Evolutionary conservation across 2,888 invertebrate species (phyloP).

Genomic region (Tetranychus piercei): DNA sequence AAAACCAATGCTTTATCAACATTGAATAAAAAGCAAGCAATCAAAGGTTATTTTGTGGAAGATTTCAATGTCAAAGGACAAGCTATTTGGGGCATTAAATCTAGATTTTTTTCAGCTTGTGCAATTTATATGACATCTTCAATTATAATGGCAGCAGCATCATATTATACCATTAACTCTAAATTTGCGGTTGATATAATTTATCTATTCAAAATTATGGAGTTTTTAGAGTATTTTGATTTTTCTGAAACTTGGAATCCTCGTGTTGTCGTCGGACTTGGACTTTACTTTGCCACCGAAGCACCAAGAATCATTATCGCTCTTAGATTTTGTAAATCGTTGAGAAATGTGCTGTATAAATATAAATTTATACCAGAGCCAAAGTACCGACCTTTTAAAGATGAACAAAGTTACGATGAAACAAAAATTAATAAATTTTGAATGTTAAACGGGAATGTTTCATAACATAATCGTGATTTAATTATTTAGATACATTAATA

Average conservation of each 20-base stretch:
- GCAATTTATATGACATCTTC: not conserved
- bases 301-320: not conserved
- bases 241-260: not conserved
- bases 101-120: not conserved
- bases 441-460: not conserved
- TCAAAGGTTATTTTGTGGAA: constrained; percentile 29
- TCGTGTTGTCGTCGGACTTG: not conserved
- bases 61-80: not conserved
- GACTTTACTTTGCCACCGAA: not conserved
- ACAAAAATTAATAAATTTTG: not conserved
- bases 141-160: not conserved
- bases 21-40: not conserved
- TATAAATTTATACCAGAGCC: not conserved
- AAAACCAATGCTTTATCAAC: too few relatives aligned
- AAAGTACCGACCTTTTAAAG: not conserved
- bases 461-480: too few relatives aligned
- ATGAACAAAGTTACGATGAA: not conserved
- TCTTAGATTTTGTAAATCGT: not conserved
- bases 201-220: not conserved
- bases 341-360: not conserved
- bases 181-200: not conserved
- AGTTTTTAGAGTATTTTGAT: not conserved
- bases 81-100: not conserved
- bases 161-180: not conserved
- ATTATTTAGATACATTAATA: too few relatives aligned